phyloP scores from a whole-genome alignment of 1,140 invertebrate species.

The Diploscapter pachys region DNA sequence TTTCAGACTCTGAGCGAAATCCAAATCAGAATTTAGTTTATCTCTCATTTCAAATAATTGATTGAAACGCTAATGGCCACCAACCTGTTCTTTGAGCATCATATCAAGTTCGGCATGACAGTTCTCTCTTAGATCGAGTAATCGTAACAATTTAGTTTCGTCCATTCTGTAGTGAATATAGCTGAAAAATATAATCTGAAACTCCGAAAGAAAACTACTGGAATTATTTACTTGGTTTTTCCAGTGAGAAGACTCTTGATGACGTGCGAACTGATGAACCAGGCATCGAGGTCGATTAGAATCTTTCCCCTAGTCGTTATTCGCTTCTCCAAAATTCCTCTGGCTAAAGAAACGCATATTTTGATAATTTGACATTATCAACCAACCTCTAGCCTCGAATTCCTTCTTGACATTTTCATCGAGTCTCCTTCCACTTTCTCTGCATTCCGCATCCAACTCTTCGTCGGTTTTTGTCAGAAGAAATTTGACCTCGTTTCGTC shows the following conservation, averaged over 20 bases:
- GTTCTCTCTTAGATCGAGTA: conserved; percentile 21
- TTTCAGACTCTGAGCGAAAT: no score
- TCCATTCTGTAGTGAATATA: conserved; percentile 33
- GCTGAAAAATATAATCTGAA: not conserved
- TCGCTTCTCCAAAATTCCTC: conserved; percentile 16
- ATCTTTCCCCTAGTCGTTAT: conserved; percentile 22
- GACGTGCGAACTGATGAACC: conserved; percentile 18
- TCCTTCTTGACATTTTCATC: conserved; percentile 21
- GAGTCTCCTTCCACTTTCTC: conserved; percentile 19
- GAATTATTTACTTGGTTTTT: conserved; percentile 1
- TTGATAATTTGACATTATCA: not conserved
- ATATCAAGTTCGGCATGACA: conserved; percentile 7
- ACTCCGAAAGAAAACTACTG: not conserved
- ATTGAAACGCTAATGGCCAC: no score
- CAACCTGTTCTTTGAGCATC: no score
- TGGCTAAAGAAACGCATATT: conserved; percentile 1
- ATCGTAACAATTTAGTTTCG: conserved; percentile 22
- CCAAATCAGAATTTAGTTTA: no score
- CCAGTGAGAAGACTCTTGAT: conserved; percentile 22
- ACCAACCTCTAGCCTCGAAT: conserved; percentile 15
- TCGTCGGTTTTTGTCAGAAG: conserved; percentile 29
- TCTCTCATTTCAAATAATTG: no score
- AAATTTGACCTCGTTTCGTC: conserved; percentile 12
- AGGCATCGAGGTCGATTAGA: conserved; percentile 12
- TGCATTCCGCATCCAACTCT: conserved; percentile 28